Evolutionary conservation across 2,888 invertebrate genomes (phyloP), one percentile per base, ranked within the genome.

Genomic region (Folsomia candida): DNA sequence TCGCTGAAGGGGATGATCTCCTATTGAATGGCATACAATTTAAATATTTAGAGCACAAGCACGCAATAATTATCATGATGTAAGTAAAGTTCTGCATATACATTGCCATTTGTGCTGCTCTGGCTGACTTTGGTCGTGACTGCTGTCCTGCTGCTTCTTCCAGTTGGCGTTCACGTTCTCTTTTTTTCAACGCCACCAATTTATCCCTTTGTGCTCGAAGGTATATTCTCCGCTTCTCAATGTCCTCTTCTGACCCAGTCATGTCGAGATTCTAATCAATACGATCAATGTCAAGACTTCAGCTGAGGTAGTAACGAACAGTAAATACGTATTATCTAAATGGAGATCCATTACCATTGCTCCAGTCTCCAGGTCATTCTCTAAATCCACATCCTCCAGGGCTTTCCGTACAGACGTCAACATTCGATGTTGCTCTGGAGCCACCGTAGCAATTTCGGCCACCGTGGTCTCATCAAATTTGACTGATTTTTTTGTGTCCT

Each of bases 141-240:
- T 67, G 65, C 18, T 71, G 81, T 80, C 24, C 83, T 81, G 57
- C 68, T 68, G 51, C 67, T 60, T 28, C 59, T 2, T 81, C 76
- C 6, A 95, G 85, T 82, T 92, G 89, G 79, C 91, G 90, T 81
- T 92, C 91, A 24, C 97, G 87, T 25, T 91, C 94, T 82, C 91
- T 90, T 81, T 91, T 92, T 84, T 97, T 97, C 81, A 96, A 85
- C 24, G 91, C 91, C 58, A 97, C 86, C 67, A 97, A 86, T 82
- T 95, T 94, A 83, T 97, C 97, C 26, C 97, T 87, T 82, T 97
- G 96, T 72, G 91, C 89, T 67, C 91, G 89, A 69, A 97, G 85
- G 83, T 96, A 97, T 77, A 91, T 89, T 81, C 94, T 92, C 0
- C 97, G 87, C 69, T 88, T 88, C 73, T 87, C 87, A 61, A 95